Base-by-base conservation (phyloP, 1,140 invertebrate genomes). In the Zelostemma sp. region DNA sequence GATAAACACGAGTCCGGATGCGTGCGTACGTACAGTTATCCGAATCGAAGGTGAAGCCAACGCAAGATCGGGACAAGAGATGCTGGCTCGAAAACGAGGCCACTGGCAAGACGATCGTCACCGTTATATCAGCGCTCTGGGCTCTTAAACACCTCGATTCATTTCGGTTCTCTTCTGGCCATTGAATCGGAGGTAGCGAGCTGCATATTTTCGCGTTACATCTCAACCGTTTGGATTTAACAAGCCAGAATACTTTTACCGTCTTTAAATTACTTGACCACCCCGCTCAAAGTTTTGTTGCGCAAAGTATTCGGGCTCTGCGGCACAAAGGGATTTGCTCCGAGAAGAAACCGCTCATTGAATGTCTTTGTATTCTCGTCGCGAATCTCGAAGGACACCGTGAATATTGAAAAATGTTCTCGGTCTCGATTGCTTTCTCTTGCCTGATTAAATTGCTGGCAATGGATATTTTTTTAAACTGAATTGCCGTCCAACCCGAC, bases 121-220 rank as follows among this genome's bases (percentile, higher is more conserved):
- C 81, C 81, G 81, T 83, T 83, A 83, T 81, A 80, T 82, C 51
- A 74, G 79, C 75, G 79, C 77, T 76, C 58, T 77, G 72, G 74
- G 76, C 74, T 58, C 46, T 61, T 68, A 76, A 70, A 74, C 74
- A 77, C 75, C 74, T 80, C 62, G 71, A 73, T 75, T 75, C 76
- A 72, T 70, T 77, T 77, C 72, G 67, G 76, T 77, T 71, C 35
- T 16, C 35, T 28, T 12, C 43, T 61, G 57, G 57, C 28, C 51
- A 47, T 35, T 55, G 28, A 66, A 58, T 59, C 41, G 56, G 48
- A 49, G 17, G 51, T 57, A 58, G 12, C 9, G 25, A 14, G 21
- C 25, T n/a, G n/a, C 16, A 50, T 16, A 1, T 48, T 61, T 38
- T 61, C 21, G 12, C 47, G 12, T 45, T 18, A 21, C 9, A 6